Conservation (phyloP, 2,888 invertebrate genomes). For the Odontocolon sp. region DNA sequence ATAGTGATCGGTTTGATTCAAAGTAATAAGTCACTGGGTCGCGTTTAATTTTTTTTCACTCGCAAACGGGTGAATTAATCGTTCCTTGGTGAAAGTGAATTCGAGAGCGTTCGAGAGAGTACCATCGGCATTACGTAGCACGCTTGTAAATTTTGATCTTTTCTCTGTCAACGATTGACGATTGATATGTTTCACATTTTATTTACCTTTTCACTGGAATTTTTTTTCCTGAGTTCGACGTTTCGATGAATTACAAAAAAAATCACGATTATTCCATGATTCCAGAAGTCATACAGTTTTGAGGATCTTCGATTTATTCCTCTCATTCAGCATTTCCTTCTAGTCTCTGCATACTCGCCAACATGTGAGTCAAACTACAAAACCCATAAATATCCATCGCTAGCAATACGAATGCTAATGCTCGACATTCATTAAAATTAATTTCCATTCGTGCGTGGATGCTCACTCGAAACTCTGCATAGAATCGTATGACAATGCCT, state of each 20-base stretch:
- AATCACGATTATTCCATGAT: too few relatives aligned
- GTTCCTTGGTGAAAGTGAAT: conserved; percentile 31
- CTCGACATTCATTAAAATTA: conserved; percentile 66
- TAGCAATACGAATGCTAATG: conserved; percentile 63
- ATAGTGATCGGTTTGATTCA: conserved; percentile 10
- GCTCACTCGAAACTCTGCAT: neutral
- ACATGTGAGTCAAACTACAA: conserved; percentile 64
- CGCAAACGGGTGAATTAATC: neutral
- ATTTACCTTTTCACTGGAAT: too few relatives aligned
- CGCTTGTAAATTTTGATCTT: too few relatives aligned
- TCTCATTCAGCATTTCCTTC: conserved; percentile 37
- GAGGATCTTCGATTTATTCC: conserved; percentile 8
- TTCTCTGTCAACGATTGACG: too few relatives aligned
- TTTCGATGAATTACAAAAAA: too few relatives aligned
- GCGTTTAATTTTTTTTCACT: neutral
- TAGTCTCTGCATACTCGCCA: conserved; percentile 47
- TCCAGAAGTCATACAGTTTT: neutral
- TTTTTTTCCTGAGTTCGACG: too few relatives aligned
- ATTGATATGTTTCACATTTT: too few relatives aligned
- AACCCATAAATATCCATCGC: conserved; percentile 70
- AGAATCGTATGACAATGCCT: conserved; percentile 3
- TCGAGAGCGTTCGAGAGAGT: conserved; percentile 20
- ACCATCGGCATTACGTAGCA: neutral
- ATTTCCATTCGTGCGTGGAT: conserved; percentile 56
- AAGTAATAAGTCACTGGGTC: conserved; percentile 14